Evolutionary conservation across 1,140 invertebrate species (phyloP).

Genomic region (Drosophila fuyamai): DNA sequence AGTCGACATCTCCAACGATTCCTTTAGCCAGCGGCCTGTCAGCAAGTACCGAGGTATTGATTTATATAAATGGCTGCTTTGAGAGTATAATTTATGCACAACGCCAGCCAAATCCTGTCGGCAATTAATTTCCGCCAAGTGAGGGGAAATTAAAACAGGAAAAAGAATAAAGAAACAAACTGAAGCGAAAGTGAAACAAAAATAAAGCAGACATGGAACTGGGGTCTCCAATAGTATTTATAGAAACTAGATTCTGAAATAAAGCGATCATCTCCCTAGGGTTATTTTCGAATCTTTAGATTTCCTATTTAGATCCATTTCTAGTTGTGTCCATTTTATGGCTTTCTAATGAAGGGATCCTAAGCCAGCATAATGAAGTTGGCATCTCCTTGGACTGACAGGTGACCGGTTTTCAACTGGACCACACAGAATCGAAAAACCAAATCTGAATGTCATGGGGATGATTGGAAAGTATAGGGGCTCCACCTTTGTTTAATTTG

Average conservation of each 20-base stretch:
- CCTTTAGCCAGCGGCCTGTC: conserved; percentile 52
- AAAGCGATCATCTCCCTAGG: conserved; percentile 3
- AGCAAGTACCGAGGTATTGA: conserved; percentile 70
- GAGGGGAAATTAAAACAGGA: conserved; percentile 24
- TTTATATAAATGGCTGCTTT: conserved; percentile 73
- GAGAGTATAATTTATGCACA: conserved; percentile 72
- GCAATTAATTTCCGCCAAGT: conserved; percentile 70
- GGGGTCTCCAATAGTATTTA: conserved; percentile 48
- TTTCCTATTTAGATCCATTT: conserved; percentile 27
- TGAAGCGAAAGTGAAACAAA: conserved; percentile 51
- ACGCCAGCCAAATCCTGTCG: conserved; percentile 55
- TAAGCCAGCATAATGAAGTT: conserved; percentile 9
- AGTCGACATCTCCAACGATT: conserved; percentile 3
- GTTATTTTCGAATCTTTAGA: neutral
- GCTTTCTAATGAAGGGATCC: conserved; percentile 49
- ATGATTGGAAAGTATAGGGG: conserved; percentile 7
- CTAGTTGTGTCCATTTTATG: conserved; percentile 37
- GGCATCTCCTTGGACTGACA: conserved; percentile 18
- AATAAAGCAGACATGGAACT: conserved; percentile 40
- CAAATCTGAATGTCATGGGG: conserved; percentile 37
- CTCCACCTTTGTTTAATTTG: conserved; percentile 31
- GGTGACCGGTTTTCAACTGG: conserved; percentile 21
- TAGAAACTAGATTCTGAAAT: conserved; percentile 51
- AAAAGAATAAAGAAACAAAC: conserved; percentile 23
- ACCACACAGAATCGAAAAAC: conserved; percentile 34